phyloP scores from a whole-genome alignment of 37 sponge, comb jelly and placozoan genomes.

The Mnemiopsis leidyi region DNA sequence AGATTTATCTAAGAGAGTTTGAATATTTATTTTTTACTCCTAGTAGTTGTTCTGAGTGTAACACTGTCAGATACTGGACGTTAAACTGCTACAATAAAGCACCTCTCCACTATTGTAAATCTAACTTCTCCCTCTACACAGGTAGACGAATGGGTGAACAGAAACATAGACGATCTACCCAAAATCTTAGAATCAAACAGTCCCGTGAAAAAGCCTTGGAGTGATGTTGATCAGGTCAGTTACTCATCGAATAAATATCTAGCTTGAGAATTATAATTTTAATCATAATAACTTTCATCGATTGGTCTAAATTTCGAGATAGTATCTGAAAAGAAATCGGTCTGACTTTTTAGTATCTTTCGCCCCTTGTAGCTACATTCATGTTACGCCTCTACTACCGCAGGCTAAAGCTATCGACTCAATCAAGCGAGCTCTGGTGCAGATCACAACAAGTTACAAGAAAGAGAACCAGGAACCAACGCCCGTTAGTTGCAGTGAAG shows the following conservation, averaged over 20 bases:
- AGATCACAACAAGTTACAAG: slow-evolving; percentile 48
- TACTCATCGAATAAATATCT: too few species aligned
- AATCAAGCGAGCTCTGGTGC: slow-evolving; percentile 33
- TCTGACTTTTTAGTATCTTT: too few species aligned
- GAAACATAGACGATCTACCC: not conserved
- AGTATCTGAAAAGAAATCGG: too few species aligned
- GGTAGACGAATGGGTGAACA: slow-evolving; percentile 46
- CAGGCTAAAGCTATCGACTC: slow-evolving; percentile 53
- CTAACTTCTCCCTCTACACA: not conserved
- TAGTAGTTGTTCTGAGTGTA: not conserved
- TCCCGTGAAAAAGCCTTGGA: slow-evolving; percentile 8
- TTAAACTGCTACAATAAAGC: too few species aligned
- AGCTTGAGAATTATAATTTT: too few species aligned
- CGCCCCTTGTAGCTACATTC: too few species aligned
- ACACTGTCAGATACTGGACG: too few species aligned
- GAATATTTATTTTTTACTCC: not conserved
- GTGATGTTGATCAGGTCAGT: slow-evolving; percentile 47
- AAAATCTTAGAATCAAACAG: slow-evolving; percentile 20
- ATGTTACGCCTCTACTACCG: too few species aligned
- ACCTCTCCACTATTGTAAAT: not conserved
- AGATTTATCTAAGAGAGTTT: not conserved
- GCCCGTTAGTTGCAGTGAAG: not conserved
- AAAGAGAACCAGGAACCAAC: not conserved
- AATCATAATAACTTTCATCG: too few species aligned
- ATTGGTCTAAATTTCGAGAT: too few species aligned